Conservation (phyloP, 2,113 vertebrate genomes). For the Mus spicilegus region DNA sequence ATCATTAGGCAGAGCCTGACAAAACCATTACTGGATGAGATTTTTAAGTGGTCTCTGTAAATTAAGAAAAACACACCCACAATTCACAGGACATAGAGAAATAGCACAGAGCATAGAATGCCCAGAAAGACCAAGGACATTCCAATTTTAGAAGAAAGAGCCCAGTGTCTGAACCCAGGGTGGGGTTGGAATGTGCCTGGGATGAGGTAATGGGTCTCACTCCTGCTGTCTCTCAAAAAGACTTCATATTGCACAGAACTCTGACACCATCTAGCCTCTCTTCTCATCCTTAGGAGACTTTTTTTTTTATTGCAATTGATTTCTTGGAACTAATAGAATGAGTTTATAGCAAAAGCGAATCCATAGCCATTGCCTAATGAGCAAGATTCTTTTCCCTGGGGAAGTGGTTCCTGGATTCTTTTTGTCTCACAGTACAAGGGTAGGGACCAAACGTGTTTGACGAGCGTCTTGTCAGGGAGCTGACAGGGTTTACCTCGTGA, state of each 20-base stretch:
- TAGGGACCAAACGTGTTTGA: background rate
- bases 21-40: background rate
- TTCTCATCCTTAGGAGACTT: background rate
- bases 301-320: background rate
- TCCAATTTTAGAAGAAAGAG: slow-evolving; percentile 61
- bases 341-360: background rate
- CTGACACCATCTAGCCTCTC: background rate
- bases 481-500: slow-evolving; percentile 34
- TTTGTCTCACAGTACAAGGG: fast-evolving
- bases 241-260: background rate
- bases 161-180: background rate
- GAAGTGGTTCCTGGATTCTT: background rate
- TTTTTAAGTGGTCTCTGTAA: slow-evolving; percentile 42
- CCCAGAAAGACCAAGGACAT: background rate
- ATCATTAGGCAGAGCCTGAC: background rate
- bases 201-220: background rate
- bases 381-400: background rate
- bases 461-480: background rate
- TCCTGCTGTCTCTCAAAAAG: background rate
- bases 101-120: background rate
- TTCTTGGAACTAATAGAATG: background rate
- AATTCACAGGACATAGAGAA: background rate
- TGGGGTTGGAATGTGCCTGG: background rate
- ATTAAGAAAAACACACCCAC: slow-evolving; percentile 19
- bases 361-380: background rate